Percentiles rank a stretch among this genome's conserved stretches.
Evolutionary conservation across 1,140 invertebrate genomes (phyloP).

Genomic region (Lysiphlebus fabarum): DNA sequence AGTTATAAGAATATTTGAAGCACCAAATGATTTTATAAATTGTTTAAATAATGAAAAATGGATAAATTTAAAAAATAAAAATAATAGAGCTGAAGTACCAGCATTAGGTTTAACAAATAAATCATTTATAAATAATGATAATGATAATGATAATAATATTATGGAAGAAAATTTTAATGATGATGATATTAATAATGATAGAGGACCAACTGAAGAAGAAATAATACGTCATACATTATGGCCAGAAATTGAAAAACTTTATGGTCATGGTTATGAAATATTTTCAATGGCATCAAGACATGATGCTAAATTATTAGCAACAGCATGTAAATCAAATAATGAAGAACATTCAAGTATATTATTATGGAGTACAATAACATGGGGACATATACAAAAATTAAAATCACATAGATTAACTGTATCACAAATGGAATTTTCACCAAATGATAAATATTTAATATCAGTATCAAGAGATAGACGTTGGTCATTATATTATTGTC

Average conservation of each 20-base stretch:
- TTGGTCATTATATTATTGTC: slow-evolving; percentile 73
- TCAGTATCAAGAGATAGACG: slow-evolving; percentile 90
- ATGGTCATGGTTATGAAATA: slow-evolving; percentile 93
- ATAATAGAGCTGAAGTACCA: slow-evolving; percentile 85
- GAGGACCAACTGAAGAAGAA: slow-evolving; percentile 80
- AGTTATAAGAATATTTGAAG: slow-evolving; percentile 80
- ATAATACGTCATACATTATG: slow-evolving; percentile 90
- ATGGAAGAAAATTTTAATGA: slow-evolving; percentile 5
- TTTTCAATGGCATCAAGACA: slow-evolving; percentile 73
- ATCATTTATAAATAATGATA: slow-evolving; percentile 64
- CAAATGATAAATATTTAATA: slow-evolving; percentile 73
- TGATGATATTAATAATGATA: slow-evolving; percentile 35
- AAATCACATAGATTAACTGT: slow-evolving; percentile 84
- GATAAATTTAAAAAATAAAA: slow-evolving; percentile 39
- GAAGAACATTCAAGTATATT: slow-evolving; percentile 74
- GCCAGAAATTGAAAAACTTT: slow-evolving; percentile 94
- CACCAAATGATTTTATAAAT: slow-evolving; percentile 74
- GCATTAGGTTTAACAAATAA: slow-evolving; percentile 94
- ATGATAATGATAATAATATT: no score
- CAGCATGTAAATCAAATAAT: slow-evolving; percentile 78
- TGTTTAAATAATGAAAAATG: slow-evolving; percentile 57
- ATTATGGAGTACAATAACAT: slow-evolving; percentile 75
- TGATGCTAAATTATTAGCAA: slow-evolving; percentile 75
- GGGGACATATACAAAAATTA: slow-evolving; percentile 75
- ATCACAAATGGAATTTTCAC: slow-evolving; percentile 88